Evolutionary conservation across 1,140 invertebrate genomes (phyloP).

Genomic region (Drosophila sturtevanti): DNA sequence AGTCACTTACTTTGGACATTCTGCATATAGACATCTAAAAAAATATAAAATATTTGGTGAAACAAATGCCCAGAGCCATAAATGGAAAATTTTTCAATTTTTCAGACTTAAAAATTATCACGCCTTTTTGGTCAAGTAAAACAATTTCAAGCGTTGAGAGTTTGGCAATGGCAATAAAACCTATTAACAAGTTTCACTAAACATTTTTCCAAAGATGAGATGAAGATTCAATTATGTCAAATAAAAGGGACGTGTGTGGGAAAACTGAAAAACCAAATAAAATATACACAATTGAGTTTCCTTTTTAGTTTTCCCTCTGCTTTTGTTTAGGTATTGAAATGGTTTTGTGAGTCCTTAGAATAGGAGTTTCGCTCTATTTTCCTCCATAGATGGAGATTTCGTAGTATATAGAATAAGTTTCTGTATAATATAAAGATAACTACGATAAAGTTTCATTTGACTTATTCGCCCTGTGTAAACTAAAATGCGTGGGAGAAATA

Average conservation of each 20-base stretch:
- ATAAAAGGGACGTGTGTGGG: not conserved
- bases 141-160: not conserved
- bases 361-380: too few species aligned
- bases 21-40: not conserved
- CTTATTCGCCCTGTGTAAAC: too few species aligned
- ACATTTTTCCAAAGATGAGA: not conserved
- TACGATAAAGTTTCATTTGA: too few species aligned
- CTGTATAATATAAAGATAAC: too few species aligned
- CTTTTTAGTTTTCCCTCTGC: too few species aligned
- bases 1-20: slow-evolving; percentile 1
- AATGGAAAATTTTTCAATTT: not conserved
- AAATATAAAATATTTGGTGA: not conserved
- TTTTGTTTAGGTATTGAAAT: too few species aligned
- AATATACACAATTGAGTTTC: too few species aligned
- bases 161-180: not conserved
- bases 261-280: not conserved
- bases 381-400: too few species aligned
- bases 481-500: too few species aligned
- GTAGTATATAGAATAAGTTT: too few species aligned
- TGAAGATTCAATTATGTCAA: not conserved
- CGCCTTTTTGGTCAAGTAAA: not conserved
- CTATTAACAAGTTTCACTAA: not conserved
- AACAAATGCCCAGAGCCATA: not conserved
- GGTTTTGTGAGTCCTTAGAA: too few species aligned
- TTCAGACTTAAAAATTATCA: not conserved